Evolutionary conservation across 2,888 invertebrate species (phyloP).

Genomic region (Meghimatium bilineatum): DNA sequence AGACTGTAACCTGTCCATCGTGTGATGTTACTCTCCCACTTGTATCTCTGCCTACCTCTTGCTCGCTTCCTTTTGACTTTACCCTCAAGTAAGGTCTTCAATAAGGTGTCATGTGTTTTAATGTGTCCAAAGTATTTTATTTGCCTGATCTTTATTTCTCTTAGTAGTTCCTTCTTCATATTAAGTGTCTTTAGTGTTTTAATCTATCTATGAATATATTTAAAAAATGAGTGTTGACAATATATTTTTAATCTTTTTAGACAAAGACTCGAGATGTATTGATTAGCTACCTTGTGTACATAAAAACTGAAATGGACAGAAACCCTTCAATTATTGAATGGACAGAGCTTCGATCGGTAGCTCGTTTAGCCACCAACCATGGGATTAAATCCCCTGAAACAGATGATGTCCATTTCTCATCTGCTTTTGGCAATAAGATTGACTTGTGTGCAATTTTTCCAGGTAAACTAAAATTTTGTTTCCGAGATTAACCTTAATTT

Average conservation of each 20-base stretch:
- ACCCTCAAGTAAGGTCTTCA: no score
- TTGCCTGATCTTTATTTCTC: no score
- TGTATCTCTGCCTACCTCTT: no score
- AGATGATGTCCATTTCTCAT: slow-evolving; percentile 70
- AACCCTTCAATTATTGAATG: slow-evolving; percentile 63
- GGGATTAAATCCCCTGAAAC: slow-evolving; percentile 64
- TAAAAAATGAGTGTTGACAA: background rate
- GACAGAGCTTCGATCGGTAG: slow-evolving; percentile 63
- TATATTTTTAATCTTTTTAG: slow-evolving; percentile 51
- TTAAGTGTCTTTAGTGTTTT: no score
- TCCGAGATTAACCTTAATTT: no score
- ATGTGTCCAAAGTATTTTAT: no score
- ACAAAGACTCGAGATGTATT: slow-evolving; percentile 61
- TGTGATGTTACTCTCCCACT: no score
- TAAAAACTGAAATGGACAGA: slow-evolving; percentile 67
- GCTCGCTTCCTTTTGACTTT: no score
- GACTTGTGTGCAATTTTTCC: slow-evolving; percentile 61
- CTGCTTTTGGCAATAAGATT: slow-evolving; percentile 62
- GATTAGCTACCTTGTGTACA: slow-evolving; percentile 70
- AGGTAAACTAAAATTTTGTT: slow-evolving; percentile 56
- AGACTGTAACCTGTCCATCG: no score
- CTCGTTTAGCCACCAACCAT: slow-evolving; percentile 68
- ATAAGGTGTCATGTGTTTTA: no score
- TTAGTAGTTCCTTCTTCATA: no score
- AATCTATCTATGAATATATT: no score